phyloP scores from a whole-genome alignment of 2,888 invertebrate genomes.

The Apamea crenata region DNA sequence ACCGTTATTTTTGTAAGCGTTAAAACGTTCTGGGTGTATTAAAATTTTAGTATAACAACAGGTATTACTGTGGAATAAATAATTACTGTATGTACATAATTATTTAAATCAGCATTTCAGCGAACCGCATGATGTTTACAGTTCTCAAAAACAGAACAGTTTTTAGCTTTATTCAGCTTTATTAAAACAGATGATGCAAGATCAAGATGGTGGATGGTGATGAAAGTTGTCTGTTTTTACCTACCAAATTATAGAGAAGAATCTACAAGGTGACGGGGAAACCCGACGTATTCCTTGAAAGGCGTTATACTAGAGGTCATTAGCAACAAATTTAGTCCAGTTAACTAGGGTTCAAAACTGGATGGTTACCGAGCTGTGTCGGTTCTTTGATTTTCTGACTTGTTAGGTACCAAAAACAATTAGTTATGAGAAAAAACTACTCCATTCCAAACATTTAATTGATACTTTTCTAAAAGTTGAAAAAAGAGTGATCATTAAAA shows the following conservation, averaged over 20 bases:
- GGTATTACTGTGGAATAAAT: constrained; percentile 5
- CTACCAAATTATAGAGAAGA: background rate
- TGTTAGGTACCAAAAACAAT: no score
- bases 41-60: background rate
- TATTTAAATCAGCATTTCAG: constrained; percentile 9
- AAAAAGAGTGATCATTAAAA: no score
- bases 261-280: background rate
- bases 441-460: no score
- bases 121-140: background rate
- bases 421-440: no score
- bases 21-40: background rate
- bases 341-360: no score
- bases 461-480: no score
- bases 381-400: no score
- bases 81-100: background rate
- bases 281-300: no score
- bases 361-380: no score
- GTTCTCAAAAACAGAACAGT: background rate
- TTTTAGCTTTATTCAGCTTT: background rate
- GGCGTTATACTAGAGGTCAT: no score
- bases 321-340: no score
- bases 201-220: no score
- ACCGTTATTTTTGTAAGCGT: background rate
- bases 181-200: background rate
- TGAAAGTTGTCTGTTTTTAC: background rate